phyloP scores from a whole-genome alignment of 1,140 invertebrate genomes.

The Zaprionus capensis region DNA sequence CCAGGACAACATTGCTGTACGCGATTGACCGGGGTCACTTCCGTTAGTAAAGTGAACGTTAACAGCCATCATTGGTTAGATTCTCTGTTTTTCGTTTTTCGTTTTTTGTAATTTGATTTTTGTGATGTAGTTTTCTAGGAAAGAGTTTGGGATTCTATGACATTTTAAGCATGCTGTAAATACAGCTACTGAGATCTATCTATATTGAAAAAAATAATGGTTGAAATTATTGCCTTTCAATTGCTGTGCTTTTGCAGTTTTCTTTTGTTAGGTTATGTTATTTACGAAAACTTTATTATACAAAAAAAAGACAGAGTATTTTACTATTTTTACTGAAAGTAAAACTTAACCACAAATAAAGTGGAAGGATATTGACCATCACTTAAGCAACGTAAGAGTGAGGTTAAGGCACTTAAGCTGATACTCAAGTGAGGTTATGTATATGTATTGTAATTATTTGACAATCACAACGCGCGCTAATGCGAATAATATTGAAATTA shows the following conservation, averaged over 20 bases:
- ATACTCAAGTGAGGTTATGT: neutral
- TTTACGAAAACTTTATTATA: neutral
- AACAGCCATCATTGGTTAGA: conserved; percentile 89
- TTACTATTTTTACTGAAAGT: neutral
- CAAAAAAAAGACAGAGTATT: neutral
- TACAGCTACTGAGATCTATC: no score
- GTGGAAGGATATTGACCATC: neutral
- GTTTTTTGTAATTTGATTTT: neutral
- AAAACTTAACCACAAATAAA: neutral
- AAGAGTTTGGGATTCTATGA: no score
- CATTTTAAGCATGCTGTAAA: no score
- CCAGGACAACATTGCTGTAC: conserved; percentile 99
- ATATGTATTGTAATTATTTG: neutral
- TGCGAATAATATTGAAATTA: neutral
- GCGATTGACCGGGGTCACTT: conserved; percentile 96
- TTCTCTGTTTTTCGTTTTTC: no score
- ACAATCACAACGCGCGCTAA: neutral
- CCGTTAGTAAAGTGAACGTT: conserved; percentile 98
- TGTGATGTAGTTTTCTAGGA: neutral
- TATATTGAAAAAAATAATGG: no score
- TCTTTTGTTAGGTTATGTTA: neutral
- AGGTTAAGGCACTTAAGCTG: neutral
- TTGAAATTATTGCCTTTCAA: neutral
- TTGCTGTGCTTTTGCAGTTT: neutral
- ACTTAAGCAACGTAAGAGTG: neutral